These are phyloP conservation scores for Pogona vitticeps DNA, from an alignment of 2,113 vertebrate genomes.

Conservation along the genomic window DNA sequence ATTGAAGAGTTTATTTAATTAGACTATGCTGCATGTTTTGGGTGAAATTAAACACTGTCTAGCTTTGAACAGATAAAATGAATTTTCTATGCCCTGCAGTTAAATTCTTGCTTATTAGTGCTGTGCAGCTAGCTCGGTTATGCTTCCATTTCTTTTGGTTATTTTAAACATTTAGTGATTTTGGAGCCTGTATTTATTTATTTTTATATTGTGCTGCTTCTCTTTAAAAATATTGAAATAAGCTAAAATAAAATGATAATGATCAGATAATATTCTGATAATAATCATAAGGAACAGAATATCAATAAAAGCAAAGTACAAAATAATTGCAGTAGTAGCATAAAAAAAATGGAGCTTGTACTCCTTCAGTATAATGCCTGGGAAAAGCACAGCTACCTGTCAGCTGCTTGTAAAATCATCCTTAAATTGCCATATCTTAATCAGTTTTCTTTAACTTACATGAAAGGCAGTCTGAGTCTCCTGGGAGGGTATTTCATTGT, in stretches of 20 bases:
- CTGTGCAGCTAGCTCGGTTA: conserved; percentile 21
- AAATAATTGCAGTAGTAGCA: neutral
- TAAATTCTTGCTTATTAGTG: conserved; percentile 52
- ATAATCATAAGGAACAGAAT: neutral
- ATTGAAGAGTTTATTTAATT: neutral
- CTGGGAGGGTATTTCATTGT: neutral
- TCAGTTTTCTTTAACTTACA: neutral
- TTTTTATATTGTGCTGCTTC: no score
- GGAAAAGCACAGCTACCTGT: neutral
- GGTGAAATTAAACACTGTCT: neutral
- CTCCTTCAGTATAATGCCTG: no score
- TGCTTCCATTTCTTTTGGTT: conserved; percentile 39
- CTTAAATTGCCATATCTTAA: neutral
- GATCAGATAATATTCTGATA: neutral
- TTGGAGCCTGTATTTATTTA: neutral
- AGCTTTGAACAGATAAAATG: neutral
- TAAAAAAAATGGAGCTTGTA: neutral
- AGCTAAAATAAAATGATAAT: neutral
- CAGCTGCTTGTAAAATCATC: neutral
- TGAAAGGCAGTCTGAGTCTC: neutral
- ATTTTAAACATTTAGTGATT: neutral
- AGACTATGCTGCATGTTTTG: neutral
- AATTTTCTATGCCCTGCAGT: conserved; percentile 14
- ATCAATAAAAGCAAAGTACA: neutral
- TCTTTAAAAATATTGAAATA: neutral